Conservation (phyloP, 2,113 vertebrate species). For the Hemichromis elongatus region DNA sequence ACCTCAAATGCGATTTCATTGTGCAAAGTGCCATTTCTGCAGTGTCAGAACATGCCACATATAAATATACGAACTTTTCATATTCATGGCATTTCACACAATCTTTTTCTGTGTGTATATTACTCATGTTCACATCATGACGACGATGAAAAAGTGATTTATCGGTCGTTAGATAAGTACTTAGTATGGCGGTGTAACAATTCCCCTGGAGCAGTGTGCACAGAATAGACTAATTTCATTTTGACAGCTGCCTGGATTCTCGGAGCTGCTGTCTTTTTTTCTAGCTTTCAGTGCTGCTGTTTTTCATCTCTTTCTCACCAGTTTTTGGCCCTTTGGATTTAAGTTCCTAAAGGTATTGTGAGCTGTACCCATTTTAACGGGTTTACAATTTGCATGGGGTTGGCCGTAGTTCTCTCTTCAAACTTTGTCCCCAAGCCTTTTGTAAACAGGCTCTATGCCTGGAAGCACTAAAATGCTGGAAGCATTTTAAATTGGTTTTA, state of each 20-base stretch:
- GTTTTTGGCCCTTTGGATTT: conserved; percentile 63
- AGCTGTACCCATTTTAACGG: conserved; percentile 67
- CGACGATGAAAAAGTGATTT: neutral
- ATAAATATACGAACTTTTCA: neutral
- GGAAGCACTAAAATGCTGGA: conserved; percentile 78
- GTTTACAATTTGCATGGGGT: conserved; percentile 65
- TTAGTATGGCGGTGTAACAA: conserved; percentile 34
- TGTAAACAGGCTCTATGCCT: conserved; percentile 76
- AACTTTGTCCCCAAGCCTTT: conserved; percentile 58
- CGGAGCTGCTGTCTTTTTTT: conserved; percentile 38
- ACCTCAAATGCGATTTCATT: neutral
- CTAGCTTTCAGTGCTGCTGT: conserved; percentile 49
- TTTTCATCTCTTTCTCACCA: conserved; percentile 66
- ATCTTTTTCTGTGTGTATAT: neutral
- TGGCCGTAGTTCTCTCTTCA: neutral
- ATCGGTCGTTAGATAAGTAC: conserved; percentile 49
- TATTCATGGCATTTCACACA: neutral
- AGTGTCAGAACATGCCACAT: neutral
- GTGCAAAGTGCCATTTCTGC: neutral
- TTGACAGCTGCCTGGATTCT: conserved; percentile 24
- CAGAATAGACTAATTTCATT: conserved; percentile 52
- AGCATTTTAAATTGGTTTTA: conserved; percentile 92
- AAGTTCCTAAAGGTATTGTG: conserved; percentile 59
- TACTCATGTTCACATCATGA: neutral
- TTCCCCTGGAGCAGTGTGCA: conserved; percentile 23